Evolutionary conservation across 2,888 invertebrate genomes (phyloP).

Genomic region (Scaptomyza caliginosa): DNA sequence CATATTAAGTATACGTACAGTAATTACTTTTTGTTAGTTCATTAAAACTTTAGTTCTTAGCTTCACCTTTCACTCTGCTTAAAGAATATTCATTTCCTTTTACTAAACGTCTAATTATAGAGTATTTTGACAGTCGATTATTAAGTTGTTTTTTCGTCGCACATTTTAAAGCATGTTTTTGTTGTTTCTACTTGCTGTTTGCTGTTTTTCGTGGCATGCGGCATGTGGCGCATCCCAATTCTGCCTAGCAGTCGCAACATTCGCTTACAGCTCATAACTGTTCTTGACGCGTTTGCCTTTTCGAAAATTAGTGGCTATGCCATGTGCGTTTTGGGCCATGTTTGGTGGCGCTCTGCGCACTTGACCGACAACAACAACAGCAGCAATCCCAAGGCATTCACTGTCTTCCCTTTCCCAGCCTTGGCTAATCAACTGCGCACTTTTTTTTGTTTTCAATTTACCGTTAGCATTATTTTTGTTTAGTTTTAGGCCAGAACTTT

Average conservation of each 20-base stretch:
- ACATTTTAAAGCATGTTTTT: constrained; percentile 61
- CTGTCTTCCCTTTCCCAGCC: constrained; percentile 28
- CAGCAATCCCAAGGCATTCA: constrained; percentile 29
- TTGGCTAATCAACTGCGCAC: constrained; percentile 71
- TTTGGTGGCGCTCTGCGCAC: constrained; percentile 55
- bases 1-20: fast-evolving
- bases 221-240: constrained; percentile 62
- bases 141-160: constrained; percentile 47
- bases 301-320: constrained; percentile 67
- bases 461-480: constrained; percentile 48
- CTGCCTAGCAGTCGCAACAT: constrained; percentile 16
- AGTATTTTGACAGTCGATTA: constrained; percentile 1
- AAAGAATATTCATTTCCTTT: background rate
- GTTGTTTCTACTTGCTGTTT: background rate
- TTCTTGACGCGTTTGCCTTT: constrained; percentile 77
- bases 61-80: background rate
- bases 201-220: constrained; percentile 12
- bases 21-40: background rate
- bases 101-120: background rate
- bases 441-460: constrained; percentile 74
- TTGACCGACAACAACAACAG: constrained; percentile 60
- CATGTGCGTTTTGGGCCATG: constrained; percentile 73
- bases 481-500: constrained; percentile 33
- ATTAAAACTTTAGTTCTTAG: background rate
- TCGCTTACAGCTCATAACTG: constrained; percentile 74